These are phyloP conservation scores for Centropristis striata DNA, from an alignment of 2,113 vertebrate species.

Conservation along the genomic window DNA sequence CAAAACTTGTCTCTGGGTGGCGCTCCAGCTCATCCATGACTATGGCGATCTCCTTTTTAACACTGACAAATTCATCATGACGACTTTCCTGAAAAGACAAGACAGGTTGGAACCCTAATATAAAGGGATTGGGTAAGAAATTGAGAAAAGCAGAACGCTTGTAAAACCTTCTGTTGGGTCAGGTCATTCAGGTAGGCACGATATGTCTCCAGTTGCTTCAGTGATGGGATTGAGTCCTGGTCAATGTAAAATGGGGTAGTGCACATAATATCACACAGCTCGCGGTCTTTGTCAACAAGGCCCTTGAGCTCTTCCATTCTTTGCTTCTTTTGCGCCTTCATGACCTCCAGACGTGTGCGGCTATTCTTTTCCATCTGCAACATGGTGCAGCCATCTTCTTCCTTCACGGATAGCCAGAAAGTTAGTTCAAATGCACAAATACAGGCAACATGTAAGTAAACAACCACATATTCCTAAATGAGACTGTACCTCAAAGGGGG, in stretches of 20 bases:
- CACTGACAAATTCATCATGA: slow-evolving; percentile 85
- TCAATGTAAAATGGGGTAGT: slow-evolving; percentile 75
- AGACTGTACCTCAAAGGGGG: slow-evolving; percentile 86
- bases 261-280: slow-evolving; percentile 90
- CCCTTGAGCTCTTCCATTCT: slow-evolving; percentile 88
- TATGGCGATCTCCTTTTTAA: slow-evolving; percentile 87
- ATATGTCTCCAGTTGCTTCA: slow-evolving; percentile 88
- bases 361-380: slow-evolving; percentile 93
- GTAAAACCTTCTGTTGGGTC: slow-evolving; percentile 86
- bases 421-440: slow-evolving; percentile 2
- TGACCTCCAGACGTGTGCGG: slow-evolving; percentile 86
- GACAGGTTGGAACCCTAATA: background rate
- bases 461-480: background rate
- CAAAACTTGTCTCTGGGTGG: slow-evolving; percentile 91
- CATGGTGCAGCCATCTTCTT: slow-evolving; percentile 88
- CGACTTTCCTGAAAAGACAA: slow-evolving; percentile 84
- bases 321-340: slow-evolving; percentile 90
- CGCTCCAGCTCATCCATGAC: slow-evolving; percentile 93
- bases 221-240: slow-evolving; percentile 81
- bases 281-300: slow-evolving; percentile 86
- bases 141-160: background rate
- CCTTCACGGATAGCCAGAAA: slow-evolving; percentile 60
- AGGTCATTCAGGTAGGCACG: slow-evolving; percentile 82
- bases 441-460: background rate
- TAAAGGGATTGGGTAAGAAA: too few relatives aligned